Percentiles rank a stretch among this genome's conserved stretches.
Conservation (phyloP, 2,888 invertebrate genomes). For the Hyposoter didymator region DNA sequence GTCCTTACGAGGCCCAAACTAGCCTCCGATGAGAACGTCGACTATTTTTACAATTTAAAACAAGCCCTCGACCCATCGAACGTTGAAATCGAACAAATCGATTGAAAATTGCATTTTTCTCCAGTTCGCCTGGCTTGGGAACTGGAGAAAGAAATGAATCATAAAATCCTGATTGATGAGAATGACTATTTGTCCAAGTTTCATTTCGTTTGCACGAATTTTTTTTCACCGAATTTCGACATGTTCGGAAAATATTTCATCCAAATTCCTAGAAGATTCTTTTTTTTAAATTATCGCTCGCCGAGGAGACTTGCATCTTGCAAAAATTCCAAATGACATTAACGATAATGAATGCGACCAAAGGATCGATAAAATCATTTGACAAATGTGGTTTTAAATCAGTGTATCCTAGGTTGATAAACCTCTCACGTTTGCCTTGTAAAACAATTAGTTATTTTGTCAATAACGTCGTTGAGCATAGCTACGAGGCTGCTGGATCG, state of each 20-base stretch:
- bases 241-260: not conserved
- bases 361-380: not conserved
- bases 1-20: too few species aligned
- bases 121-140: not conserved
- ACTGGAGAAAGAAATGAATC: not conserved
- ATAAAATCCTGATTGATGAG: not conserved
- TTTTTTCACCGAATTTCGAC: not conserved
- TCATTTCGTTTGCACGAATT: not conserved
- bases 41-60: too few species aligned
- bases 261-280: not conserved
- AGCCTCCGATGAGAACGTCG: too few species aligned
- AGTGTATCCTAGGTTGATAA: not conserved
- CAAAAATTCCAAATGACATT: not conserved
- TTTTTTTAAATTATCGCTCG: too few species aligned
- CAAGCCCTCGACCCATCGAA: too few species aligned
- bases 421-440: not conserved
- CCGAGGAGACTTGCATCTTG: not conserved
- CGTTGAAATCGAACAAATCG: too few species aligned
- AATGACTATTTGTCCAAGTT: not conserved
- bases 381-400: not conserved
- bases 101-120: too few species aligned
- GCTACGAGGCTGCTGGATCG: not conserved
- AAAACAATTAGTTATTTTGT: not conserved
- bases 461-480: not conserved
- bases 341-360: not conserved